These are phyloP conservation scores for Cyanistes caeruleus DNA, from an alignment of 2,113 vertebrate species.

Conservation along the genomic window DNA sequence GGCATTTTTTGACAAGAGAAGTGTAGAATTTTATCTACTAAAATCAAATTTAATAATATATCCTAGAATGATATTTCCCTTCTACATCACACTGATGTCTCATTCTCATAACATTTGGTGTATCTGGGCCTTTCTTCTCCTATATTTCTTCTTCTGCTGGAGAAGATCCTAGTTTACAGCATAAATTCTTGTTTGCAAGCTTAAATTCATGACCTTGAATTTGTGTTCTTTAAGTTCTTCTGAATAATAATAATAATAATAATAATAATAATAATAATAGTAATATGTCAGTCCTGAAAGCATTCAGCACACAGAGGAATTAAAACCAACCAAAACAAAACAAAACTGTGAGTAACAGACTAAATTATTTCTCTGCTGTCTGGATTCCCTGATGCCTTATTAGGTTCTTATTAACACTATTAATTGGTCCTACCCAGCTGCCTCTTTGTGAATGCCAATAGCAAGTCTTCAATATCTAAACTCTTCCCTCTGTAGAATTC, in stretches of 20 bases:
- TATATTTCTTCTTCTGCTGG: neutral
- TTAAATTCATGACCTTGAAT: neutral
- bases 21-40: neutral
- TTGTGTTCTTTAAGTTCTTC: neutral
- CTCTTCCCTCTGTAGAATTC: neutral
- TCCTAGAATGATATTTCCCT: neutral
- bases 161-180: neutral
- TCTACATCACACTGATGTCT: neutral
- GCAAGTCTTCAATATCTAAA: neutral
- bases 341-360: neutral
- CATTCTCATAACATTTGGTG: neutral
- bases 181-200: neutral
- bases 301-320: neutral
- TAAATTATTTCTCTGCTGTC: neutral
- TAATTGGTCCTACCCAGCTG: neutral
- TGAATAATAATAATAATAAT: no score
- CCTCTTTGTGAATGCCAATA: neutral
- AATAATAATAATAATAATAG: neutral
- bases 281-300: neutral
- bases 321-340: neutral
- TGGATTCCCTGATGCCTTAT: neutral
- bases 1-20: neutral
- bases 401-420: neutral
- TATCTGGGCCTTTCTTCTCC: neutral
- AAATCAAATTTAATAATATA: neutral